These are phyloP conservation scores for Chloebia gouldiae DNA, from an alignment of 2,113 vertebrate species.

Conservation along the genomic window DNA sequence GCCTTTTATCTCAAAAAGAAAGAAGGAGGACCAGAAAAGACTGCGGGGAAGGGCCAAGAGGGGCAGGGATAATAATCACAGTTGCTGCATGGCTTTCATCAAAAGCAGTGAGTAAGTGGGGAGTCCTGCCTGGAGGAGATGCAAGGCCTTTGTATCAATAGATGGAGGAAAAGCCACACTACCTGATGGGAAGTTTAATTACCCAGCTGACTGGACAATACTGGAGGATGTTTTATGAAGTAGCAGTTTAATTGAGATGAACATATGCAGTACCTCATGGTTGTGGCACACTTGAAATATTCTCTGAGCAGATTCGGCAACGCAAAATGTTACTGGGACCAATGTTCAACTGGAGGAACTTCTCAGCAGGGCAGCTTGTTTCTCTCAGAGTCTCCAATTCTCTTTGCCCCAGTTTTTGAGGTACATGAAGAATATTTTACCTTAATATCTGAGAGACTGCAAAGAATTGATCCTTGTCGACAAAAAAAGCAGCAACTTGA, in stretches of 20 bases:
- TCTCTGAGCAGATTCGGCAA: background rate
- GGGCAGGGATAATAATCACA: background rate
- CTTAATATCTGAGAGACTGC: background rate
- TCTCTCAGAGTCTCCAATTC: background rate
- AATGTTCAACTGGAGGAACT: background rate
- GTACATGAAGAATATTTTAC: background rate
- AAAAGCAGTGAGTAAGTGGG: background rate
- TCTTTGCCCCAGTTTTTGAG: background rate
- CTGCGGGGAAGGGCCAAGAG: background rate
- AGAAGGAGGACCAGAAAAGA: background rate
- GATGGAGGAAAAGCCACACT: background rate
- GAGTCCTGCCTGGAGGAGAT: background rate
- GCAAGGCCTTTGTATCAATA: background rate
- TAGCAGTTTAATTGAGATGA: background rate
- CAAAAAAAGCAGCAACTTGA: background rate
- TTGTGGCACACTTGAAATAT: background rate
- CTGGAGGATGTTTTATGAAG: background rate
- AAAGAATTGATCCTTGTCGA: background rate
- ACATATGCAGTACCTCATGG: background rate
- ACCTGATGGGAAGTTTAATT: background rate
- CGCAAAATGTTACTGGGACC: background rate
- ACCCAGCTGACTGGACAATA: background rate
- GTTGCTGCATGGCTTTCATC: background rate
- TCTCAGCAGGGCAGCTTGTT: background rate
- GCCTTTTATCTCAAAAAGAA: background rate